Conservation (phyloP, 2,888 invertebrate genomes). For the Unio pictorum region DNA sequence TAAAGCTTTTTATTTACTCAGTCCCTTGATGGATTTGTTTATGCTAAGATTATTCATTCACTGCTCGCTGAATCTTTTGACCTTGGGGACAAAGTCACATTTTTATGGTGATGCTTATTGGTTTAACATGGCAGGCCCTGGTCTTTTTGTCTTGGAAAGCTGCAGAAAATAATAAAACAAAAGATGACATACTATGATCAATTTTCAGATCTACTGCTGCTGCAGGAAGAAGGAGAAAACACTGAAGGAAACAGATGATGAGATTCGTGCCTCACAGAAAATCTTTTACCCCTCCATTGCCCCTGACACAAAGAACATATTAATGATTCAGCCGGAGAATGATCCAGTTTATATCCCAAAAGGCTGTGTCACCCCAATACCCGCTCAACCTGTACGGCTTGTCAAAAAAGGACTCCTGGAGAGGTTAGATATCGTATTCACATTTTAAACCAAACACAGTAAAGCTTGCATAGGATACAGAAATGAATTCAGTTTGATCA, state of each 20-base stretch:
- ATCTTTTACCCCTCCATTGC: constrained; percentile 60
- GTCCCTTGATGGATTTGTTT: too few relatives aligned
- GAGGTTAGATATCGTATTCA: constrained; percentile 45
- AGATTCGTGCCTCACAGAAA: constrained; percentile 40
- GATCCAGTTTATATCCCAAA: constrained; percentile 48
- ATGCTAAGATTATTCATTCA: too few relatives aligned
- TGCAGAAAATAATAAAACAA: neutral
- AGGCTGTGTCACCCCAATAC: constrained; percentile 54
- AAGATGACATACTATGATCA: neutral
- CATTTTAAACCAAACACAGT: too few relatives aligned
- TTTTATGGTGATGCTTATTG: neutral
- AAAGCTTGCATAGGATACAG: too few relatives aligned
- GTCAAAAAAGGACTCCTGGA: constrained; percentile 66
- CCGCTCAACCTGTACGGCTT: constrained; percentile 54
- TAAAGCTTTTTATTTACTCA: too few relatives aligned
- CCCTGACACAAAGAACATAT: constrained; percentile 55
- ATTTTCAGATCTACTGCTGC: constrained; percentile 52
- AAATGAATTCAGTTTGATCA: too few relatives aligned
- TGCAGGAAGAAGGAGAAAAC: constrained; percentile 46
- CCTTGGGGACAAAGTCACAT: too few relatives aligned
- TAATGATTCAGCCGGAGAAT: constrained; percentile 60
- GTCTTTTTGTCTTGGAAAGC: neutral
- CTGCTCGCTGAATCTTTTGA: too few relatives aligned
- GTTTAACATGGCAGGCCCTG: neutral
- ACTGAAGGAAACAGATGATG: constrained; percentile 34